Base-by-base conservation (phyloP, 2,888 invertebrate genomes). In the Hyppa rectilinea region DNA sequence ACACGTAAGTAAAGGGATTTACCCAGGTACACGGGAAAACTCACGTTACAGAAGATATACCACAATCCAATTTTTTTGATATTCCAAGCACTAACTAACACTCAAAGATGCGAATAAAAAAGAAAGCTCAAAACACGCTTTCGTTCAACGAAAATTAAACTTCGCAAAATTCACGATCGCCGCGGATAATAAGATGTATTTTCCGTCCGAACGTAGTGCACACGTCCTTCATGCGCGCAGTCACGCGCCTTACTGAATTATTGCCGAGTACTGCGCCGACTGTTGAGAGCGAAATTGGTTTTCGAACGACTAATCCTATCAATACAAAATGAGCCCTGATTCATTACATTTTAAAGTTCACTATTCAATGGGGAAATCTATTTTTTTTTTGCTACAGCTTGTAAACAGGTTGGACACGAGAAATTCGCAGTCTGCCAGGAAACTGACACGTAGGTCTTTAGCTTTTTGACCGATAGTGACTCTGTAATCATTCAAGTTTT, bases 281-380 rank as follows among this genome's bases (percentile, higher is more conserved):
- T 87, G 91, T 90, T 82, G 93, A 94, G 93, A 94, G 94, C 94
- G 94, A 94, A 95, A 94, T 94, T 93, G 89, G 89, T 92, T 94
- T 93, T 89, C 87, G 89, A 92, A 89, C 89, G 78, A 80, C 85
- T 78, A 82, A 81, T 71, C 58, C 61, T 68, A 70, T 78, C 79
- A 77, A 81, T 82, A 82, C 66, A 92, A 88, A 90, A 80, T 88
- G 76, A 87, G 89, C 92, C 87, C 83, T 91, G 66, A 67, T 38
- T 58, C 65, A 71, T 78, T 74, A 59, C 38, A 75, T 58, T 68
- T 86, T 91, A 92, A 73, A 90, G 91, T 89, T 85, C 83, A 88
- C 83, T 87, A 88, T 92, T 67, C 81, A 50, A 68, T 81, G 55
- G 74, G 68, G 52, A 80, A 75, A 84, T 87, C 77, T 82, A 75